Base-by-base conservation (phyloP, 2,797 vertebrate genomes). In the Enteromius paludinosus region DNA sequence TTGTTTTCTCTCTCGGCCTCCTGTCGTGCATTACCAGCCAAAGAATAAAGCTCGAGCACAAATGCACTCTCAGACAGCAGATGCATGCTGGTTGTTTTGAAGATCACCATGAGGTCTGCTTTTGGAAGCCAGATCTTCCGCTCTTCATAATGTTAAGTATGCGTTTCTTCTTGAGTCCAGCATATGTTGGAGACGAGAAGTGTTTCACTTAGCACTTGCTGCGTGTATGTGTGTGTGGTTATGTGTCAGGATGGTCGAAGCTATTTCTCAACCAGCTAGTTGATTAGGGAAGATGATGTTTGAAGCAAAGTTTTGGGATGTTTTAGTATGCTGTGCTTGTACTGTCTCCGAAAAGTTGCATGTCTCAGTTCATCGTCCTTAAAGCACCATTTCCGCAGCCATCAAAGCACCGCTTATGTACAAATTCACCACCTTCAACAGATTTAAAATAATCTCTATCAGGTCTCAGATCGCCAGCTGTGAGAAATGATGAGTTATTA, bases 81-180 rank as follows among this genome's bases (percentile, higher is more conserved):
- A 82, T 83, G 73, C 80, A 87, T 62, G 35, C 70, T 82, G 79
- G 76, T 73, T 82, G 73, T 87, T 81, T 35, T 56, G 33, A 56
- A 81, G 79, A 78, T 77, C 54, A 43, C 79, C 45, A 54, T 54
- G 25, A 69, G 41, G 59, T 62, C 71, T 62, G 11, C 18, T 30
- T 77, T 38, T 38, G n/a, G 17, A 38, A 61, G 49, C 41, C 65
- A 15, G 15, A 38, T 68, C 17, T 52, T 71, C 23, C n/a, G 6
- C 47, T 47, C 23, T 28, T 49, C 38, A 15, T 14, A n/a, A 18
- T 33, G 6, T n/a, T 18, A 12, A 33, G 18, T 28, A 28, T 43
- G 10, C 7, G 14, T 52, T 47, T 38, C 1, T 35, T 71, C 56
- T 30, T 80, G 78, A 8, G 35, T 70, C 20, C 15, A 71, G 52